Conservation (phyloP, 2,888 invertebrate species). For the Keiferia lycopersicella region DNA sequence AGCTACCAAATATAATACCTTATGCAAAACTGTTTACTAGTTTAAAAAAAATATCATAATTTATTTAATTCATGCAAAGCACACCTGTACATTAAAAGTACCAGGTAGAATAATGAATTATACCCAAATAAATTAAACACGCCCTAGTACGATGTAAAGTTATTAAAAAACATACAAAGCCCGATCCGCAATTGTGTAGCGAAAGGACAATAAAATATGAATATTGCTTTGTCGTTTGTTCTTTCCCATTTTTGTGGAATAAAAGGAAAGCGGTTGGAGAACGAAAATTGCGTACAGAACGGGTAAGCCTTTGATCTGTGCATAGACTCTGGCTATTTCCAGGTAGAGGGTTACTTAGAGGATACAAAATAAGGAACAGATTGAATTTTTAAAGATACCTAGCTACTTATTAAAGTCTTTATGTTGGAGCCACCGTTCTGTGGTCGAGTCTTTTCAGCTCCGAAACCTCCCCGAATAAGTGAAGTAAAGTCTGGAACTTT, state of each 20-base stretch:
- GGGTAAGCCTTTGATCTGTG: neutral
- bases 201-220: constrained; percentile 52
- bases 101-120: constrained; percentile 2
- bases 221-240: constrained; percentile 50
- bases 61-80: neutral
- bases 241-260: constrained; percentile 40
- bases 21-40: too few relatives aligned
- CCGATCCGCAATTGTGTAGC: constrained; percentile 47
- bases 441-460: too few relatives aligned
- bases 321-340: neutral
- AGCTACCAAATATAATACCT: too few relatives aligned
- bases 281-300: constrained; percentile 14
- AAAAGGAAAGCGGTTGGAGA: constrained; percentile 29
- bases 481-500: too few relatives aligned
- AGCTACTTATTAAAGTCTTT: too few relatives aligned
- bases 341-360: neutral
- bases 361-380: too few relatives aligned
- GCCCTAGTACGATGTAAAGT: constrained; percentile 23
- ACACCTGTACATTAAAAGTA: neutral
- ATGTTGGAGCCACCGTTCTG: too few relatives aligned
- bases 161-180: constrained; percentile 39
- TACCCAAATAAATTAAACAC: constrained; percentile 22
- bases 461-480: too few relatives aligned
- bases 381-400: too few relatives aligned
- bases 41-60: too few relatives aligned